A percentile compares a stretch with the other conserved stretches of the same genome.
phyloP scores from a whole-genome alignment of 2,888 invertebrate genomes.

The Leucania comma region DNA sequence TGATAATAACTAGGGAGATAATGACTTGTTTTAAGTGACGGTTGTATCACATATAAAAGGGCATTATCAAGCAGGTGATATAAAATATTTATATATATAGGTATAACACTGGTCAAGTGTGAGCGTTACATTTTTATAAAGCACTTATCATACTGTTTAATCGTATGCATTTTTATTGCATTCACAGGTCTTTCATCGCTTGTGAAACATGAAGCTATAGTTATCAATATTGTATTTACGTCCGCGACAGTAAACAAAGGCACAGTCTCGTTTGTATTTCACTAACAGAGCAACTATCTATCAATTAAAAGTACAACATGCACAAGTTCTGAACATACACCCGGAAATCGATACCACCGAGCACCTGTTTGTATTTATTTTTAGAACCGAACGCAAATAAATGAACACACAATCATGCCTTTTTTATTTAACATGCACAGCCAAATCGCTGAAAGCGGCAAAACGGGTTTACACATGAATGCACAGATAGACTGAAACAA shows the following conservation, averaged over 20 bases:
- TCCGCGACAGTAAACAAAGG: neutral
- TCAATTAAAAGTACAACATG: conserved; percentile 1
- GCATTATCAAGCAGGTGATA: too few relatives aligned
- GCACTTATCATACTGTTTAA: neutral
- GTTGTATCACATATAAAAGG: too few relatives aligned
- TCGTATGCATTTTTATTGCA: neutral
- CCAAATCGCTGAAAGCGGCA: neutral
- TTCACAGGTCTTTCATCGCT: neutral
- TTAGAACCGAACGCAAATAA: neutral
- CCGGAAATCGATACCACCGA: conserved; percentile 14
- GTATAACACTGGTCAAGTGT: conserved; percentile 20
- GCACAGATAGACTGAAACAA: neutral
- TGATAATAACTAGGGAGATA: too few relatives aligned
- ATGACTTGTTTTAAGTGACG: too few relatives aligned
- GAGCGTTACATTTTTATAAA: neutral
- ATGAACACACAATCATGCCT: neutral
- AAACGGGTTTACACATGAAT: neutral
- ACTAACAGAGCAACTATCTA: neutral
- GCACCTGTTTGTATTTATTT: conserved; percentile 7
- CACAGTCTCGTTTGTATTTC: neutral
- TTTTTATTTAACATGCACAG: conserved; percentile 14
- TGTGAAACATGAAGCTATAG: neutral
- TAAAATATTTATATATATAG: too few relatives aligned
- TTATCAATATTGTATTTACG: neutral
- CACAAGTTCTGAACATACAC: neutral